phyloP scores from a whole-genome alignment of 2,888 invertebrate genomes.

The Plebejus melissa region DNA sequence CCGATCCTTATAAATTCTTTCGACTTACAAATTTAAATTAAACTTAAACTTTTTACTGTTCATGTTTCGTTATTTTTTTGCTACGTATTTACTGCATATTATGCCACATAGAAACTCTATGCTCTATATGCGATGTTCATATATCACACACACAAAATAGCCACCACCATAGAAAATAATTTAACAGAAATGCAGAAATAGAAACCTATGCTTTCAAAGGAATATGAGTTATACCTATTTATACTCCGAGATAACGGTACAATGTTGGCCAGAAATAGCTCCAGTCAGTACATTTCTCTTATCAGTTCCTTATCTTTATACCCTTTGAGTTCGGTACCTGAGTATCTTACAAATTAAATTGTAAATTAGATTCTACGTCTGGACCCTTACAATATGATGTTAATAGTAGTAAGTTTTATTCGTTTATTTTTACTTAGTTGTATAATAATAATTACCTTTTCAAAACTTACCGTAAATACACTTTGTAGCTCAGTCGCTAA shows the following conservation, averaged over 20 bases:
- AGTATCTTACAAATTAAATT: slow-evolving; percentile 18
- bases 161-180: background rate
- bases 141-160: background rate
- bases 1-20: too few relatives aligned
- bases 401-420: too few relatives aligned
- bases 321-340: background rate
- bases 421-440: background rate
- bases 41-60: too few relatives aligned
- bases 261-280: slow-evolving; percentile 15
- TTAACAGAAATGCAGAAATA: background rate
- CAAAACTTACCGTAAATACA: background rate
- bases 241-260: background rate
- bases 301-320: slow-evolving; percentile 20
- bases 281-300: slow-evolving; percentile 3
- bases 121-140: too few relatives aligned
- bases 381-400: background rate
- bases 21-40: too few relatives aligned
- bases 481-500: too few relatives aligned
- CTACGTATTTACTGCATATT: too few relatives aligned
- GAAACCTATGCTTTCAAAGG: background rate
- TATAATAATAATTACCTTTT: background rate
- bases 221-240: background rate
- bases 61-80: too few relatives aligned
- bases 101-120: too few relatives aligned
- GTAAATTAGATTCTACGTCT: background rate